Conservation (phyloP, 2,797 vertebrate species). For the Hylomyscus alleni region DNA sequence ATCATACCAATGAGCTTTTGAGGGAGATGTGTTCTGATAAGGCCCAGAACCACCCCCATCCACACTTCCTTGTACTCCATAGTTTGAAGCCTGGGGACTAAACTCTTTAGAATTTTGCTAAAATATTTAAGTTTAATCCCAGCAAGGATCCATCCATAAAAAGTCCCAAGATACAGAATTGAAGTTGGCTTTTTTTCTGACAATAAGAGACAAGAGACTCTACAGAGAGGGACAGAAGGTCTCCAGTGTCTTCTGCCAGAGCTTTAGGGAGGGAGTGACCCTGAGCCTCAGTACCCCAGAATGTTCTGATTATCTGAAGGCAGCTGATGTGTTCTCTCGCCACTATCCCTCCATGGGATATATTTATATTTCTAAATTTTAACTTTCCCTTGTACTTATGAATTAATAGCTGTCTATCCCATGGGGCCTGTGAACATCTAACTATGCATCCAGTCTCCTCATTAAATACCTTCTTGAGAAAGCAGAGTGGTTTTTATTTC, state of each 20-base stretch:
- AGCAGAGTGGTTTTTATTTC: background rate
- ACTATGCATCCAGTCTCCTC: background rate
- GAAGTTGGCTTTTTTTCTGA: background rate
- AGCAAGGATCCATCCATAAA: background rate
- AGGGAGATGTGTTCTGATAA: background rate
- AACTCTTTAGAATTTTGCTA: background rate
- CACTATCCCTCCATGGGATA: background rate
- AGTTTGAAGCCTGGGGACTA: background rate
- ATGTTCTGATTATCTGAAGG: background rate
- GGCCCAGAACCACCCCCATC: background rate
- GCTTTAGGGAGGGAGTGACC: background rate
- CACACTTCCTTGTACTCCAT: background rate
- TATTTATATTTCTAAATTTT: background rate
- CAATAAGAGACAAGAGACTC: background rate
- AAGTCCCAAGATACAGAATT: background rate
- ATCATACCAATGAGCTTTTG: background rate
- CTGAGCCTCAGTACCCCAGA: background rate
- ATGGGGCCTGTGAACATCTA: background rate
- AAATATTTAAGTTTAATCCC: conserved; percentile 19
- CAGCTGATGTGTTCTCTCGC: background rate
- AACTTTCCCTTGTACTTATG: background rate
- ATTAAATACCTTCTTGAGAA: conserved; percentile 24
- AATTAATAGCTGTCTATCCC: background rate
- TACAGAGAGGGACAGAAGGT: background rate
- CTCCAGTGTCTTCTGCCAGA: background rate